A percentile compares a stretch with the other conserved stretches of the same genome.
These are phyloP conservation scores for Clarias batrachus DNA, from an alignment of 2,113 vertebrate genomes.

Conservation along the genomic window DNA sequence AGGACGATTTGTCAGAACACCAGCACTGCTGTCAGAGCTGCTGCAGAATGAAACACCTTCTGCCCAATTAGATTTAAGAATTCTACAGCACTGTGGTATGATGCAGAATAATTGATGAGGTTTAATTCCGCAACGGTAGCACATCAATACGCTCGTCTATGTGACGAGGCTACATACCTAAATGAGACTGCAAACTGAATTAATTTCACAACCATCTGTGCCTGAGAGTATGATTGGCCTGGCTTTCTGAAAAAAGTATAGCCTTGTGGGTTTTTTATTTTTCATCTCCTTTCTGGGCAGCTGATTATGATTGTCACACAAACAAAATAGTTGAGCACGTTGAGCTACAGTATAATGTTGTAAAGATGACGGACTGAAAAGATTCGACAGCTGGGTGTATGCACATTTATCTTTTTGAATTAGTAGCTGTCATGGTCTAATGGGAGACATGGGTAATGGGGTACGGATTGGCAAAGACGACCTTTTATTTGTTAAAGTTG, in stretches of 20 bases:
- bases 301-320: not conserved
- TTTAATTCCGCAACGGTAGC: not conserved
- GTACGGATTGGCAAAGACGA: not conserved
- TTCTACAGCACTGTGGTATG: not conserved
- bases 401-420: not conserved
- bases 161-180: not conserved
- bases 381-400: not conserved
- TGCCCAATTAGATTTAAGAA: not conserved
- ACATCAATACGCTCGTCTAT: not conserved
- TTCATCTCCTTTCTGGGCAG: not conserved
- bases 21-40: not conserved
- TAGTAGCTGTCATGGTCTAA: not conserved
- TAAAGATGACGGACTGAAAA: not conserved
- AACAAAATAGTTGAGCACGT: not conserved
- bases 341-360: not conserved
- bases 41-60: not conserved
- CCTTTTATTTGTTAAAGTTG: too few relatives aligned
- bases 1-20: not conserved
- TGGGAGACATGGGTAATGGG: not conserved
- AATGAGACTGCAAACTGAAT: not conserved
- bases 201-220: not conserved
- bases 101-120: not conserved
- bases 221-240: not conserved
- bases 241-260: not conserved
- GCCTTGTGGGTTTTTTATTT: not conserved